These are phyloP conservation scores for Fragum sueziense DNA, from an alignment of 2,888 invertebrate species.

Conservation along the genomic window DNA sequence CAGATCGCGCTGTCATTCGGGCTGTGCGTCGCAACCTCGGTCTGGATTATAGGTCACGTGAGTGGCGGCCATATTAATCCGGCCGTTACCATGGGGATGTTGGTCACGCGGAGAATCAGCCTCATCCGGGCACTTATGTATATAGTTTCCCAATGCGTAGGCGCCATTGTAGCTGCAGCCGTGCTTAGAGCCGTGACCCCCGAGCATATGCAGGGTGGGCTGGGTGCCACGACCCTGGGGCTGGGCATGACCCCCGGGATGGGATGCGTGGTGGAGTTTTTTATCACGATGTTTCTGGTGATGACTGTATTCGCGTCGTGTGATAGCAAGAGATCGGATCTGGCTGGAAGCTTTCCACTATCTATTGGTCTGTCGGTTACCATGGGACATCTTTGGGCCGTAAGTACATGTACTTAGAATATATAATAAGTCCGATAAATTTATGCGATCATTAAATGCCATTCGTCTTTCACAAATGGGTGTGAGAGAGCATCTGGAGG, in stretches of 20 bases:
- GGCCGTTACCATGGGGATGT: conserved; percentile 84
- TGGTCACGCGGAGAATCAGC: conserved; percentile 91
- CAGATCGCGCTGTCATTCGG: conserved; percentile 95
- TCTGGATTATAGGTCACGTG: conserved; percentile 91
- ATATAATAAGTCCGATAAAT: not conserved
- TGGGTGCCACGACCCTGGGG: conserved; percentile 87
- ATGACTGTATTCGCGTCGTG: conserved; percentile 92
- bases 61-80: conserved; percentile 86
- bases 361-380: conserved; percentile 94
- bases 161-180: conserved; percentile 95
- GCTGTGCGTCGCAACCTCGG: conserved; percentile 91
- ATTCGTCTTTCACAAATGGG: no score
- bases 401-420: conserved; percentile 84
- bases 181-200: conserved; percentile 86
- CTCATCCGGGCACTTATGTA: conserved; percentile 90
- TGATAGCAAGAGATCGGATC: conserved; percentile 90
- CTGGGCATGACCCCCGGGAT: conserved; percentile 85
- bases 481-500: no score
- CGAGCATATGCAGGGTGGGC: conserved; percentile 89
- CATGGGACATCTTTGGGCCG: conserved; percentile 92
- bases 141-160: conserved; percentile 95
- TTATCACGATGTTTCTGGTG: conserved; percentile 93
- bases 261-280: conserved; percentile 91
- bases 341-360: conserved; percentile 89
- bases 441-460: no score